Conservation (phyloP, 2,797 vertebrate genomes). For the Pantherophis alleghaniensis region DNA sequence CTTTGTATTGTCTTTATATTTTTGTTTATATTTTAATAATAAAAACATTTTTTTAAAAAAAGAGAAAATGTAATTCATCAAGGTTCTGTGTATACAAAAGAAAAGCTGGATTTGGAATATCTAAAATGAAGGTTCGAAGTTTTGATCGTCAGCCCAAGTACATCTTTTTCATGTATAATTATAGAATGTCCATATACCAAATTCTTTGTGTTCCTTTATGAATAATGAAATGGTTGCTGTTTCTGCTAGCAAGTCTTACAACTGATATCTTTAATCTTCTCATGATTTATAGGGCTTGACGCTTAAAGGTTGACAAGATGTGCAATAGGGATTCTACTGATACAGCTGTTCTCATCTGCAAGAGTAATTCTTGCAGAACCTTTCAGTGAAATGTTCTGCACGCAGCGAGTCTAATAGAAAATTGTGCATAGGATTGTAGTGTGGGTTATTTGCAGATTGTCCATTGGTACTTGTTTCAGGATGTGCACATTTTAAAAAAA, state of each 20-base stretch:
- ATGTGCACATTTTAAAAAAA: not conserved
- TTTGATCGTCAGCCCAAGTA: not conserved
- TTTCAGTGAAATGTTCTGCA: not conserved
- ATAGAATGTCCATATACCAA: not conserved
- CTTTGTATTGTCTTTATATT: too few relatives aligned
- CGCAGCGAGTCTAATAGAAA: not conserved
- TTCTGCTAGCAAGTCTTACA: not conserved
- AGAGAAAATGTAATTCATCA: not conserved
- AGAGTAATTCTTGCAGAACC: not conserved
- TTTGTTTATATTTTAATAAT: too few relatives aligned
- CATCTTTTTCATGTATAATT: conserved; percentile 13
- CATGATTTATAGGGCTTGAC: not conserved
- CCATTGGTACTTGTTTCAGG: not conserved
- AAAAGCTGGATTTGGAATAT: not conserved
- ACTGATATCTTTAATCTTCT: not conserved
- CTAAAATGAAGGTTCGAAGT: not conserved
- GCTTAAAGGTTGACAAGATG: not conserved
- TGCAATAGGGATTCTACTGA: not conserved
- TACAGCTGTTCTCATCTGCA: not conserved
- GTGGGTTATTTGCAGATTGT: not conserved
- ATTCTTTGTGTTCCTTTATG: not conserved
- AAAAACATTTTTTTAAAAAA: too few relatives aligned
- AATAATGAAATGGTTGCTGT: not conserved
- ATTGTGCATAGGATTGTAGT: not conserved
- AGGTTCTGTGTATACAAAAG: not conserved